Conservation (phyloP, 2,888 invertebrate genomes). For the Drosophila paucipuncta region DNA sequence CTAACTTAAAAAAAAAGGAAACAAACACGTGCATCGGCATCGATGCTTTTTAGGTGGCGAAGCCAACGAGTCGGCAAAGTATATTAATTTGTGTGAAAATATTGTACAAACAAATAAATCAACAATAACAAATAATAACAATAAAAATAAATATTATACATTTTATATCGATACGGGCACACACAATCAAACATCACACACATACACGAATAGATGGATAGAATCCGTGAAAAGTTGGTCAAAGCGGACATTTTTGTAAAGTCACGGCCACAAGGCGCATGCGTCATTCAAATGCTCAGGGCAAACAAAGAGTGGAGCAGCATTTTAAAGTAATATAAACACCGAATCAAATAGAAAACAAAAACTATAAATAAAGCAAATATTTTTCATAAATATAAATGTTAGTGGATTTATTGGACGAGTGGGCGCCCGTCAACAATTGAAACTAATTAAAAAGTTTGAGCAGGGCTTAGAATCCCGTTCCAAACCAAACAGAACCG, state of each 20-base stretch:
- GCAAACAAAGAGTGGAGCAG: conserved; percentile 67
- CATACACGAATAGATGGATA: background rate
- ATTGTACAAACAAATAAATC: conserved; percentile 78
- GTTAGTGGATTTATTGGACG: conserved; percentile 41
- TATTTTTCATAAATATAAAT: conserved; percentile 61
- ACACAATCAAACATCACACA: conserved; percentile 20
- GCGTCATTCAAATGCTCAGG: conserved; percentile 59
- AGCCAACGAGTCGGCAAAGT: conserved; percentile 65
- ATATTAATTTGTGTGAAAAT: conserved; percentile 82
- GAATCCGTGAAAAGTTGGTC: conserved; percentile 67
- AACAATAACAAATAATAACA: conserved; percentile 74
- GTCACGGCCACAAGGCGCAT: conserved; percentile 69
- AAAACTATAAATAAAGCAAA: conserved; percentile 51
- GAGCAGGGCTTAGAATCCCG: conserved; percentile 51
- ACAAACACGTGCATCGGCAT: conserved; percentile 25
- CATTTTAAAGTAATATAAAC: conserved; percentile 73
- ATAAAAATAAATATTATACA: conserved; percentile 77
- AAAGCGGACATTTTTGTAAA: conserved; percentile 70
- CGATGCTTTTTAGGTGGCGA: conserved; percentile 45
- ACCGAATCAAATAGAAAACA: conserved; percentile 46
- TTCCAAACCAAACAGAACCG: conserved; percentile 18
- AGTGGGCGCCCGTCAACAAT: conserved; percentile 52
- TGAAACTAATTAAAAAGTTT: conserved; percentile 71
- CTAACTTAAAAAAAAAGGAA: conserved; percentile 50
- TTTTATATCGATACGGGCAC: conserved; percentile 51